Evolutionary conservation across 2,797 vertebrate species (phyloP).

Genomic region (Scolopax bukidnonensis): DNA sequence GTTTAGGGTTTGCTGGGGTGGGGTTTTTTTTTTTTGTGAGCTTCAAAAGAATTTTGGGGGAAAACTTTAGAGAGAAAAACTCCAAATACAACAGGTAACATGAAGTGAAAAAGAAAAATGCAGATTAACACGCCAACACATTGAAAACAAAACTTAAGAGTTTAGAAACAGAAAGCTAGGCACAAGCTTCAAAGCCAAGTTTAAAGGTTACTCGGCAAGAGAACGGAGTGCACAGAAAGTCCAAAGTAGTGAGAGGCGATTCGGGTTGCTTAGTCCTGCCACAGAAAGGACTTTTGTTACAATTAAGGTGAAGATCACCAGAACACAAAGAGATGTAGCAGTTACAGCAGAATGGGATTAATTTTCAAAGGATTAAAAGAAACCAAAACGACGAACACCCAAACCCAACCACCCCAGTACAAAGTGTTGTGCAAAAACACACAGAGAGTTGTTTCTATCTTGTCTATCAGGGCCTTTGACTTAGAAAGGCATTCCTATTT

Average conservation of each 20-base stretch:
- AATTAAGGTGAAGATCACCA: not conserved
- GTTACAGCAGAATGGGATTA: not conserved
- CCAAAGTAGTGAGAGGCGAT: not conserved
- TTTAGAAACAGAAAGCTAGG: conserved; percentile 15
- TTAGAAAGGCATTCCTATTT: not conserved
- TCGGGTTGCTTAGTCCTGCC: not conserved
- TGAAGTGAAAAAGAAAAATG: conserved; percentile 5
- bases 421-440: not conserved
- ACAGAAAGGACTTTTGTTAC: not conserved
- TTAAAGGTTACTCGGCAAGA: conserved; percentile 4
- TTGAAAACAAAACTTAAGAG: not conserved
- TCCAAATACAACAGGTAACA: not conserved
- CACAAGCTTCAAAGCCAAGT: conserved; percentile 5
- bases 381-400: too few species aligned
- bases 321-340: not conserved
- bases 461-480: not conserved
- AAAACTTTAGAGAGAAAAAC: not conserved
- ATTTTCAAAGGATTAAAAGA: not conserved
- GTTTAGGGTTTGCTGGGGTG: not conserved
- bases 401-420: not conserved
- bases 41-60: not conserved
- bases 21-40: not conserved
- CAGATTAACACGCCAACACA: not conserved
- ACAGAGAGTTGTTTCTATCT: not conserved
- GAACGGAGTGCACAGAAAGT: not conserved